These are phyloP conservation scores for Lepus americanus DNA, from an alignment of 2,113 vertebrate species.

Conservation along the genomic window DNA sequence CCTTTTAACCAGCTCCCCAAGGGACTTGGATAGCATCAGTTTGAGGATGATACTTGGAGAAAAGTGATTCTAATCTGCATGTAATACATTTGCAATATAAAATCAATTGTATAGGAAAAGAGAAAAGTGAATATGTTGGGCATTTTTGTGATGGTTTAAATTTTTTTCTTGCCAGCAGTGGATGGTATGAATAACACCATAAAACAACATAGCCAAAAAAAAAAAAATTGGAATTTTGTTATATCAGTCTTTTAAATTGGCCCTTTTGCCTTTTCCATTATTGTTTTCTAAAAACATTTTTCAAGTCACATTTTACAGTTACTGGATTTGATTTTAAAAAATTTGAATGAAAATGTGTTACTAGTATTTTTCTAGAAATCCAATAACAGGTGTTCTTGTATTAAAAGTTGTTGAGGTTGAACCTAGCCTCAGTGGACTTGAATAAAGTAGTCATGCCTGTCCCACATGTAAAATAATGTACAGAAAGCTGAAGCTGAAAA, in stretches of 20 bases:
- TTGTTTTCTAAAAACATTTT: slow-evolving; percentile 63
- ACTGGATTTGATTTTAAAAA: slow-evolving; percentile 50
- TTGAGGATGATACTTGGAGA: neutral
- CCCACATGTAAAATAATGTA: neutral
- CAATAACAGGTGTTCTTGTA: slow-evolving; percentile 8
- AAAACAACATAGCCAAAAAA: neutral
- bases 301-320: neutral
- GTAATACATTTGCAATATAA: neutral
- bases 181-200: neutral
- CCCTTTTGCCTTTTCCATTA: slow-evolving; percentile 11
- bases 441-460: neutral
- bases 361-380: neutral
- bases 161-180: slow-evolving; percentile 23
- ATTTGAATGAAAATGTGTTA: neutral
- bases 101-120: slow-evolving; percentile 1
- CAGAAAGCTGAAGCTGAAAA: neutral
- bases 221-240: neutral
- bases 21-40: neutral
- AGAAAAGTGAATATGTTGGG: neutral
- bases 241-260: slow-evolving; percentile 17
- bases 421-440: slow-evolving; percentile 17
- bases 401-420: neutral
- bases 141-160: slow-evolving; percentile 1
- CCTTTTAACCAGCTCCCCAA: neutral
- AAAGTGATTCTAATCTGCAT: neutral